Base-by-base conservation (phyloP, 2,888 invertebrate species). In the Sisyra nigra region DNA sequence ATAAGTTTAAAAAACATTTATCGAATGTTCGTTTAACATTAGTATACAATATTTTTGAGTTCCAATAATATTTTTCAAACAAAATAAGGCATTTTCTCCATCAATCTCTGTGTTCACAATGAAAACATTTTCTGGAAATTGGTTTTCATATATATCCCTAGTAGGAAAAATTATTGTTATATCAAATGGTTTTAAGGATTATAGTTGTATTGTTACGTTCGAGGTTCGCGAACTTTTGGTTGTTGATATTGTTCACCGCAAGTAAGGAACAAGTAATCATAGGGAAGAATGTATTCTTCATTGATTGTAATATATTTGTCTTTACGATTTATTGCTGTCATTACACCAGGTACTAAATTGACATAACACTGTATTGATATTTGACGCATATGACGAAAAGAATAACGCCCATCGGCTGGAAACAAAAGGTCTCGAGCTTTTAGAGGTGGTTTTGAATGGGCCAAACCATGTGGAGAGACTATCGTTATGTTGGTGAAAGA, bases 401-500 rank as follows among this genome's bases (percentile, higher is more conserved):
- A 66, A 50, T 70, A 72, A 9, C 67, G 65, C 1, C 73, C 73
- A 17, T 62, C 63, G 33, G 65, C 63, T 0, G 74, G 69, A 14
- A 72, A 60, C 54, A 78, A 69, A 0, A 59, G 59, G 18, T 67
- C 63, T 1, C 63, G 57, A 0, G 57, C 49, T 0, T 51, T 36
- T 31, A 59, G 62, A 0, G 56, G 51, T 24, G 57, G 55, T 17
- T 62, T 59, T 2, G 54, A 49, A 47, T 66, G 63, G 0, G 63
- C 60, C 8, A 72, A 43, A 0, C 82, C 81, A 52, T 77, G 69
- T 2, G 73, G 71, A 0, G 80, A 77, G 2, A 86, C 67, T 37
- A 86, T 56, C 0, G 77, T 79, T 13, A 86, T 55, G 54, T 83
- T 82, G 43, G 74, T 74, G 57, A 80, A 83, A 1, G 68, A 69